Conservation (phyloP, 2,113 vertebrate genomes). For the human (Homo sapiens) region DNA sequence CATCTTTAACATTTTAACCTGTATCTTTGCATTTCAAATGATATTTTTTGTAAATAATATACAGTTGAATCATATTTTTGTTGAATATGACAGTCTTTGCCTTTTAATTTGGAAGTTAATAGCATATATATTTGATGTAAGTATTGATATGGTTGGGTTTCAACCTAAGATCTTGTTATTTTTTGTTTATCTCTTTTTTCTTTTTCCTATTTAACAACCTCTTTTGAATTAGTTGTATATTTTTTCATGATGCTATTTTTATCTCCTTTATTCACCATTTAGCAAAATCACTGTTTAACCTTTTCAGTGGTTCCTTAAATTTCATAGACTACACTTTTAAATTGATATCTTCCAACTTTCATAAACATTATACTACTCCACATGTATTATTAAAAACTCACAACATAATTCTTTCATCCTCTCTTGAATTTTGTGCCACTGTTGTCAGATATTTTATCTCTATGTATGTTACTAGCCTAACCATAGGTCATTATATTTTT, state of each 20-base stretch:
- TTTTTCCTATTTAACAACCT: not conserved
- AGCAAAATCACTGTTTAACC: not conserved
- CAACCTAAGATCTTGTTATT: not conserved
- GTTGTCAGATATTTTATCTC: not conserved
- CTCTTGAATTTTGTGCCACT: not conserved
- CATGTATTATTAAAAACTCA: not conserved
- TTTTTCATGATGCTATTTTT: not conserved
- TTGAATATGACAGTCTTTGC: not conserved
- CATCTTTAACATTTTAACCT: not conserved
- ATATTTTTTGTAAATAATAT: not conserved
- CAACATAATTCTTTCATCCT: not conserved
- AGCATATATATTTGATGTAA: not conserved
- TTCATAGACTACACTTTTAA: not conserved
- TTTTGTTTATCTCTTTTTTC: not conserved
- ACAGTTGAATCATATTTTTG: too few species aligned
- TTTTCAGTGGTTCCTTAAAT: not conserved
- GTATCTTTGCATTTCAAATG: not conserved
- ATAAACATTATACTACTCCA: not conserved
- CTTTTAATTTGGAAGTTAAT: not conserved
- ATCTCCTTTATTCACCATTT: not conserved
- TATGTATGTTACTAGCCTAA: not conserved
- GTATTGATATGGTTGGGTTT: not conserved
- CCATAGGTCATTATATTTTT: not conserved
- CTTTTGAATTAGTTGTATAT: not conserved
- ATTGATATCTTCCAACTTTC: not conserved